phyloP scores from a whole-genome alignment of 35 echinoderm and acorn worm genomes.

The Heliocidaris tuberculata region DNA sequence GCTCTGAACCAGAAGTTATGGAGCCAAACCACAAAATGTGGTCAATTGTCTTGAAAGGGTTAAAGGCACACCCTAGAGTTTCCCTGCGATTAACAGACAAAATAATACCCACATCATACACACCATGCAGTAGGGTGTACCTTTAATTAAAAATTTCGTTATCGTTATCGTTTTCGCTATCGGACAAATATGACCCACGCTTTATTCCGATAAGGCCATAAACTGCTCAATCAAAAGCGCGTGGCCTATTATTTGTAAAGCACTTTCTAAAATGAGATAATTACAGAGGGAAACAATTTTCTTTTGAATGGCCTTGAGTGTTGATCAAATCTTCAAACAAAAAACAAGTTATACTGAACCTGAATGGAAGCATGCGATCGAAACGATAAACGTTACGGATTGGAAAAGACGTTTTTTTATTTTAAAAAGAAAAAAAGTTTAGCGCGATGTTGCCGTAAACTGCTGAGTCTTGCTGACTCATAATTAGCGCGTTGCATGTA shows the following conservation, averaged over 20 bases:
- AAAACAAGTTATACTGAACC: not conserved
- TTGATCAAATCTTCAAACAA: not conserved
- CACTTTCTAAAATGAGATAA: not conserved
- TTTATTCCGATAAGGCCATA: not conserved
- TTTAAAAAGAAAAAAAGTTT: too few relatives aligned
- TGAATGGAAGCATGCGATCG: not conserved
- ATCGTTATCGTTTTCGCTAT: too few relatives aligned
- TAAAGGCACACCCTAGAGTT: too few relatives aligned
- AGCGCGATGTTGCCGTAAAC: not conserved
- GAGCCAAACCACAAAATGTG: too few relatives aligned
- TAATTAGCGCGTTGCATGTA: not conserved
- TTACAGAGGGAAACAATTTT: not conserved
- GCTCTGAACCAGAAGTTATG: too few relatives aligned
- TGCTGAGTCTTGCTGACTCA: not conserved
- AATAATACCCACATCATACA: too few relatives aligned
- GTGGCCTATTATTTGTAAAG: not conserved
- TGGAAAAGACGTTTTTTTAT: too few relatives aligned
- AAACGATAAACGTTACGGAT: not conserved
- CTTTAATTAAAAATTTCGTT: too few relatives aligned
- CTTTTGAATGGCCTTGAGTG: not conserved
- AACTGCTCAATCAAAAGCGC: not conserved
- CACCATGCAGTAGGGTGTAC: too few relatives aligned
- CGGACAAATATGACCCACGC: too few relatives aligned
- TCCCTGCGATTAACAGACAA: too few relatives aligned
- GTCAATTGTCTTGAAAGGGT: too few relatives aligned